These are phyloP conservation scores for Polyploca ridens DNA, from an alignment of 2,888 invertebrate species.

Conservation along the genomic window DNA sequence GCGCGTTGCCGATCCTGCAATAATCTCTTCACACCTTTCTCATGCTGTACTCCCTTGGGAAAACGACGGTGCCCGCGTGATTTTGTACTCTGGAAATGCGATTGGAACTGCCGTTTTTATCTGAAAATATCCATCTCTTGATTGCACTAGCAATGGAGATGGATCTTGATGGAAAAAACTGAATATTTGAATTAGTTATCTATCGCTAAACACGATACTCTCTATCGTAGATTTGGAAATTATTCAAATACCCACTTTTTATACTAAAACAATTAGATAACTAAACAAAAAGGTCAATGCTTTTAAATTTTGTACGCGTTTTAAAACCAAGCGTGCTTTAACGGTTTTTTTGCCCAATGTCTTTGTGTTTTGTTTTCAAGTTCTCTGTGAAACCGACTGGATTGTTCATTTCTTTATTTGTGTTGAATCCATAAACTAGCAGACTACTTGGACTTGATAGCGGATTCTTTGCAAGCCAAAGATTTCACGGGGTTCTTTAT, in stretches of 20 bases:
- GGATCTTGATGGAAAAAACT: too few relatives aligned
- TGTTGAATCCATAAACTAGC: neutral
- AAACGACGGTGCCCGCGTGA: too few relatives aligned
- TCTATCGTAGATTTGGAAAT: neutral
- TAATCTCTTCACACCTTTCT: too few relatives aligned
- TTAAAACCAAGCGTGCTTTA: constrained; percentile 10
- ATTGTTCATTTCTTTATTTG: neutral
- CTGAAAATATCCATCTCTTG: too few relatives aligned
- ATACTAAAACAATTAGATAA: neutral
- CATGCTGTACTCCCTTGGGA: too few relatives aligned
- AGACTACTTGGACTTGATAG: neutral
- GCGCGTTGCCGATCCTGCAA: too few relatives aligned
- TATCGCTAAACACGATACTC: too few relatives aligned
- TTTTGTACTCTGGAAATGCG: too few relatives aligned
- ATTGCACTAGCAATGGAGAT: too few relatives aligned
- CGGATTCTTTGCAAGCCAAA: neutral
- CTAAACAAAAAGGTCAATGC: constrained; percentile 12
- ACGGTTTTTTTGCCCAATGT: constrained; percentile 6
- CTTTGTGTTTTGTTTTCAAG: constrained; percentile 1
- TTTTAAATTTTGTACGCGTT: constrained; percentile 16
- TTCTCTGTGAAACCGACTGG: neutral
- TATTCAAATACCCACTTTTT: neutral
- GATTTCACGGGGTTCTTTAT: neutral
- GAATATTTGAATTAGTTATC: too few relatives aligned
- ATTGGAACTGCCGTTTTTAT: too few relatives aligned